Evolutionary conservation across 2,888 invertebrate genomes (phyloP), one percentile per base, ranked within the genome.

Genomic region (Disparrhopalites patrizii): DNA sequence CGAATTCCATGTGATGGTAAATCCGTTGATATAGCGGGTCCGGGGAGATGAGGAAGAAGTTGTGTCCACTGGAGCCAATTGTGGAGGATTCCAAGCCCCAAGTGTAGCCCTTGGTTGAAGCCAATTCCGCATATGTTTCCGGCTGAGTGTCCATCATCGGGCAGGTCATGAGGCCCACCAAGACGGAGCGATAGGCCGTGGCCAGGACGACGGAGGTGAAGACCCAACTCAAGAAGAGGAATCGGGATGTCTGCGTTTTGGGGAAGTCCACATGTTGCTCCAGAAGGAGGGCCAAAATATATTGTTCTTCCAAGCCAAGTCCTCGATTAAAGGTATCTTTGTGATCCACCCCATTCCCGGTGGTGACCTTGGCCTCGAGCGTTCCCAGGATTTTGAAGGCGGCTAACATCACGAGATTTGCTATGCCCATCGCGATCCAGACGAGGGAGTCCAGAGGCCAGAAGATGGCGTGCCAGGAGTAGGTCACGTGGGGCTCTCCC

Each of bases 21-120:
- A 50, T 25, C 3, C 23, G 23, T 20, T 50, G 20, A 25, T 50
- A 50, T 3, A 50, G 50, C 2, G 50, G 50, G 25, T 25, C 25
- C 3, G 50, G 50, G 25, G 23, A 23, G 50, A 25, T 50, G 20
- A 50, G 50, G 13, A 50, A 50, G 25, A 50, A 50, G 25, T 50
- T 50, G 25, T 50, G 50, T 5, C 23, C 50, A 50, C 50, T 50
- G 50, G 23, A 23, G 13, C 50, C 50, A 18, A 50, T 25, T 10
- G 50, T 25, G 13, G 50, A 50, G 50, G 50, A 50, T 25, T 50
- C 50, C 50, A 50, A 50, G 13, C 23, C 50, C 50, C 50, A 50
- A 13, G 20, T 13, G 20, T 50, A 50, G 13, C 20, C 50, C 8
- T 8, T 8, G 4, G 50, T 23, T 25, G 18, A 13, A 3, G 25